phyloP scores from a whole-genome alignment of 2,113 vertebrate species.

The Sorex fumeus region DNA sequence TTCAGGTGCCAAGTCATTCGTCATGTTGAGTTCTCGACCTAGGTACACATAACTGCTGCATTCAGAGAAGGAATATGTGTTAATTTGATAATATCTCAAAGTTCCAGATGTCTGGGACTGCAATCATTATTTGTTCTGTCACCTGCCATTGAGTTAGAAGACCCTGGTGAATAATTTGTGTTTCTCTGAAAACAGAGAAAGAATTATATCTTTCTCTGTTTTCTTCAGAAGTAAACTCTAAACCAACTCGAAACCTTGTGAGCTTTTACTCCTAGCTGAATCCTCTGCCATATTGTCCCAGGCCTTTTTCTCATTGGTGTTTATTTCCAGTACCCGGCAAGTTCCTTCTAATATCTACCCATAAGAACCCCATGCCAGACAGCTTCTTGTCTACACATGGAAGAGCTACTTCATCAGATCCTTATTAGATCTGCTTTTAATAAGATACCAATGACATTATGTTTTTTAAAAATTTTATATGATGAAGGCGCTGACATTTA shows the following conservation, averaged over 20 bases:
- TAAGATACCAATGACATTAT: constrained; percentile 33
- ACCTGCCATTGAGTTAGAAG: constrained; percentile 6
- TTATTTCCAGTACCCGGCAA: rapidly evolving
- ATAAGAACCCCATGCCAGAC: background rate
- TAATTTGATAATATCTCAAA: background rate
- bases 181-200: too few relatives aligned
- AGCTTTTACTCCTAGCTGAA: background rate
- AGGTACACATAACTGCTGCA: too few relatives aligned
- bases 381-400: background rate
- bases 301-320: background rate
- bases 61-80: background rate
- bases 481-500: constrained; percentile 36
- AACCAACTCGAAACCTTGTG: too few relatives aligned
- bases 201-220: background rate
- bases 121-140: background rate
- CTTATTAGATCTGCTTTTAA: constrained; percentile 52
- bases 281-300: background rate
- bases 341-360: background rate
- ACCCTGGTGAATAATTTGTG: constrained; percentile 21
- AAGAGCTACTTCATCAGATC: background rate
- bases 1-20: too few relatives aligned
- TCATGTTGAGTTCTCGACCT: too few relatives aligned
- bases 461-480: background rate
- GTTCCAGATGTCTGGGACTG: background rate
- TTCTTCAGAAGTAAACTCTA: constrained; percentile 23